A percentile compares a stretch with the other conserved stretches of the same genome.
These are phyloP conservation scores for Euura lappo DNA, from an alignment of 1,140 invertebrate genomes.

Conservation along the genomic window DNA sequence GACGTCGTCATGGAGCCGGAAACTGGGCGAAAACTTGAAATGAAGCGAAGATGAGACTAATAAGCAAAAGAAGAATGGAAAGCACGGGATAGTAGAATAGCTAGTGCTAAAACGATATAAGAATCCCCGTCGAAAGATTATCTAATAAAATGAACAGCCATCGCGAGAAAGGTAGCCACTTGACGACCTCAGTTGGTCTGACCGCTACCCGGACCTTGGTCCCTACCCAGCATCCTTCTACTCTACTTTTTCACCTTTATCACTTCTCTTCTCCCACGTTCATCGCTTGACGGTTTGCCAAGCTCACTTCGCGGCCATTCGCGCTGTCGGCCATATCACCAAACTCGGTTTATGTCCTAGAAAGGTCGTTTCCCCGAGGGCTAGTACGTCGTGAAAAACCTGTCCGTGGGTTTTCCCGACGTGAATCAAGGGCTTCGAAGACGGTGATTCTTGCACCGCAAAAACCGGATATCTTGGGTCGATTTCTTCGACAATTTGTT, in stretches of 20 bases:
- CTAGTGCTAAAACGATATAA: conserved; percentile 48
- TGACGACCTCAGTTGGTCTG: conserved; percentile 38
- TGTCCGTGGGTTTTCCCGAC: not conserved
- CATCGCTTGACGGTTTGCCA: conserved; percentile 23
- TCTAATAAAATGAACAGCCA: conserved; percentile 50
- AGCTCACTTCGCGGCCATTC: not conserved
- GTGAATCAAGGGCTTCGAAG: not conserved
- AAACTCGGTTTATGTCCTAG: not conserved
- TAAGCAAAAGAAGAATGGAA: not conserved
- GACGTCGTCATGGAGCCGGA: not conserved
- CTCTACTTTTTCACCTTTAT: conserved; percentile 25
- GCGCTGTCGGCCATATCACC: not conserved
- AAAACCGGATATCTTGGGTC: not conserved
- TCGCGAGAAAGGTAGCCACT: conserved; percentile 34
- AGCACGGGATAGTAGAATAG: conserved; percentile 30
- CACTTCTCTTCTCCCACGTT: conserved; percentile 38
- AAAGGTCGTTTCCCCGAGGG: conserved; percentile 1
- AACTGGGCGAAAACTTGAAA: not conserved
- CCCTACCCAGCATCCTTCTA: not conserved
- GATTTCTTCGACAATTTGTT: not conserved
- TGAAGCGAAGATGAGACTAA: not conserved
- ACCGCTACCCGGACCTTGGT: not conserved
- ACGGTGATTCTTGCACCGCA: not conserved
- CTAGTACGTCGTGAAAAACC: not conserved
- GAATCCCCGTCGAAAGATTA: conserved; percentile 47